A percentile compares a stretch with the other conserved stretches of the same genome.
Evolutionary conservation across 2,113 vertebrate genomes (phyloP).

Genomic region (Genyomyrus donnyi): DNA sequence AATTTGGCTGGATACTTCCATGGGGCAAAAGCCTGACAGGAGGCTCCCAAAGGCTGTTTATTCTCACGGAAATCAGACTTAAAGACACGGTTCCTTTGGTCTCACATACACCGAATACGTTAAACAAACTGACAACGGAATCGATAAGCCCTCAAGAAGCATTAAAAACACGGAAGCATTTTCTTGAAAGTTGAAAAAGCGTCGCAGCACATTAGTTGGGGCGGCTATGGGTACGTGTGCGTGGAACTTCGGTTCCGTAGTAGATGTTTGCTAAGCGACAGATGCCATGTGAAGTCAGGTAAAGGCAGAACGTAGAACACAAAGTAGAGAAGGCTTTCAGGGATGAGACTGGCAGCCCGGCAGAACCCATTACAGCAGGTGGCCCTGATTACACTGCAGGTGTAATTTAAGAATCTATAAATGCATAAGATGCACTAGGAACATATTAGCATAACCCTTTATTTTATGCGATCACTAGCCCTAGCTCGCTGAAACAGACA

Average conservation of each 20-base stretch:
- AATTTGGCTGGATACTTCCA: neutral
- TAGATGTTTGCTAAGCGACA: constrained; percentile 24
- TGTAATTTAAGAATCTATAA: constrained; percentile 88
- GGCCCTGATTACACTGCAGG: constrained; percentile 85
- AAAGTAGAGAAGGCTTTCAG: constrained; percentile 68
- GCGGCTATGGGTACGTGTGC: neutral
- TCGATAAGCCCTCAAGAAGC: neutral
- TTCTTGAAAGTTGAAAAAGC: neutral
- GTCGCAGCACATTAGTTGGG: neutral
- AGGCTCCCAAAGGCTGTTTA: neutral
- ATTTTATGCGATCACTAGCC: constrained; percentile 73
- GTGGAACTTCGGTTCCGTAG: neutral
- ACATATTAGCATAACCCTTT: constrained; percentile 79
- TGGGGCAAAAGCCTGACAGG: neutral
- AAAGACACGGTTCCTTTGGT: neutral
- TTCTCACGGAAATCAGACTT: neutral
- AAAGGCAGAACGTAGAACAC: constrained; percentile 61
- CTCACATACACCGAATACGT: neutral
- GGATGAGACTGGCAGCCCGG: constrained; percentile 48
- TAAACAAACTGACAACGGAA: neutral
- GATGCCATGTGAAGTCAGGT: constrained; percentile 43
- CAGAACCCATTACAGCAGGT: constrained; percentile 81
- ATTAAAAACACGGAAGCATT: neutral
- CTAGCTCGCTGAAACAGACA: constrained; percentile 66
- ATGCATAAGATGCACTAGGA: constrained; percentile 78